Conservation (phyloP, 2,888 invertebrate species). For the Pristionchus fissidentatus region DNA sequence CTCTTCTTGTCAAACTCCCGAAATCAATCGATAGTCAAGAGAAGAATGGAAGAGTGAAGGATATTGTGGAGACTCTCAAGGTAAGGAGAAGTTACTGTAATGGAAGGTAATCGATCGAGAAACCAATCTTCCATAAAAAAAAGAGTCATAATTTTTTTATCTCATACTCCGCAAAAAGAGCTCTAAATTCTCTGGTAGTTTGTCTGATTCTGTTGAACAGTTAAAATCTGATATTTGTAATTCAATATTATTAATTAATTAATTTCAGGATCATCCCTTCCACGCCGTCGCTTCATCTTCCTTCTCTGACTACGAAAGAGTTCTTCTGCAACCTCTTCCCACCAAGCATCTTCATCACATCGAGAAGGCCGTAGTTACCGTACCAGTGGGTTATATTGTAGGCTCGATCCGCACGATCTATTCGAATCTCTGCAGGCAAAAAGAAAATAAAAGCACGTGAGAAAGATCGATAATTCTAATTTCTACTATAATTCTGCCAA, state of each 20-base stretch:
- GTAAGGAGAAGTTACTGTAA: not conserved
- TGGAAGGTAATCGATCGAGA: not conserved
- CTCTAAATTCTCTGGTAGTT: no score
- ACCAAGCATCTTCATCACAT: conserved; percentile 18
- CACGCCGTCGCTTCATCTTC: conserved; percentile 28
- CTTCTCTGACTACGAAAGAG: conserved; percentile 26
- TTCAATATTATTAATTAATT: not conserved
- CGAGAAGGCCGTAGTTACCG: not conserved
- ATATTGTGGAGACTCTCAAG: not conserved
- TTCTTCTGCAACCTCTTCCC: conserved; percentile 29
- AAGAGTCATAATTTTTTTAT: no score
- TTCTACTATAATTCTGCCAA: no score
- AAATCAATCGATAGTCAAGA: not conserved
- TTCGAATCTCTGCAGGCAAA: no score
- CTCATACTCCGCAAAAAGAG: no score
- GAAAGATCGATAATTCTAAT: no score
- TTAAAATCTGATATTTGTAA: not conserved
- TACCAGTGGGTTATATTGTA: not conserved
- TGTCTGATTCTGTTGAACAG: not conserved
- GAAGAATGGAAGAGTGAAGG: not conserved
- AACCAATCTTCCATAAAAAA: no score
- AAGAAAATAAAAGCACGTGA: no score
- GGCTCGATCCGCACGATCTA: no score
- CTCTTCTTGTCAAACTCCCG: not conserved
- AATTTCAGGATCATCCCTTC: not conserved